Evolutionary conservation across 2,888 invertebrate genomes (phyloP), one percentile per base, ranked within the genome.

Genomic region (Apotomis turbidana): DNA sequence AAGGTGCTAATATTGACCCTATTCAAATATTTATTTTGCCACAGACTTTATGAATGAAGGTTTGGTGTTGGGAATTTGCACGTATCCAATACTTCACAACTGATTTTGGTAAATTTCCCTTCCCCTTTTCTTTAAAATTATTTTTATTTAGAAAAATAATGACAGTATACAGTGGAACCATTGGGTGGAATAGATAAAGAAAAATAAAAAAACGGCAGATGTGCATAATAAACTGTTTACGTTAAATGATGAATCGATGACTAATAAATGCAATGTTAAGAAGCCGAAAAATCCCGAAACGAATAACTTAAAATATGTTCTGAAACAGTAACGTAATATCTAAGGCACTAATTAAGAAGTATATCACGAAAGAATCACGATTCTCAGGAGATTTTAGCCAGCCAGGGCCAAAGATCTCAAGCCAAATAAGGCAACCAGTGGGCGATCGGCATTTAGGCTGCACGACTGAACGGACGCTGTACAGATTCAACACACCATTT

Each of bases 361-460:
- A 36, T 41, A 5, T 62, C 13, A 41, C 12, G 57, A 44, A 61
- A 44, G 68, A 72, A 68, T 63, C 62, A 9, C 12, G 62, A 52
- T 68, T 67, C 67, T 63, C 76, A 70, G 61, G 71, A 78, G 74
- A 74, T 78, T 80, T 82, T 78, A 84, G 81, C 77, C 83, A 85
- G 81, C 85, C 89, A 86, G 81, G 86, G 86, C 82, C 85, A 80
- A 80, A 80, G 81, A 81, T 81, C 80, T 79, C 74, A 9, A 49
- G 75, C 83, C 83, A 76, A 80, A 89, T 87, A 89, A 81, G 89
- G 75, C 54, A 75, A 67, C 76, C 74, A 64, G 93, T 93, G 89
- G 93, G 93, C 87, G 93, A 89, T 85, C 88, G 79, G 84, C 89
- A 90, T 90, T 90, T 87, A 81, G 85, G 83, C 78, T 80, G 78